These are phyloP conservation scores for Zonitis immaculata DNA, from an alignment of 2,888 invertebrate species.

Conservation along the genomic window DNA sequence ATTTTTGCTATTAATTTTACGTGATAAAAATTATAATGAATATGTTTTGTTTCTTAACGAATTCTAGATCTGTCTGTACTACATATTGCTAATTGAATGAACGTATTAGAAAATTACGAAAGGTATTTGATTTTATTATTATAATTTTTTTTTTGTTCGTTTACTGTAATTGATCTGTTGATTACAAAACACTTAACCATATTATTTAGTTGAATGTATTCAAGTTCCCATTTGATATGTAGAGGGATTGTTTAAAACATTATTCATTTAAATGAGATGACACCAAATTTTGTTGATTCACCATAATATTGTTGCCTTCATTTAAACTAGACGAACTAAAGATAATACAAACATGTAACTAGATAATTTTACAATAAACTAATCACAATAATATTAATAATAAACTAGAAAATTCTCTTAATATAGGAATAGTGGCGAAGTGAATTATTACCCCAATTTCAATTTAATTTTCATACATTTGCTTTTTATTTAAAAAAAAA, in stretches of 20 bases:
- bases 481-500: background rate
- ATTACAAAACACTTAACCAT: constrained; percentile 42
- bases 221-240: constrained; percentile 44
- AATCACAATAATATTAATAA: background rate
- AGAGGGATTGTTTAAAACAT: constrained; percentile 34
- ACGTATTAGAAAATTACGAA: constrained; percentile 29
- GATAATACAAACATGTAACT: constrained; percentile 1
- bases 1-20: constrained; percentile 6
- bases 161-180: constrained; percentile 35
- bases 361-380: background rate
- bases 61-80: constrained; percentile 20
- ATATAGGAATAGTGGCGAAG: background rate
- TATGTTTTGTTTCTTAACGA: constrained; percentile 19
- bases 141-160: constrained; percentile 22
- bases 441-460: background rate
- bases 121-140: constrained; percentile 32
- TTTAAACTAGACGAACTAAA: constrained; percentile 11
- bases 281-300: constrained; percentile 1
- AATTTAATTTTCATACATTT: background rate
- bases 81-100: constrained; percentile 43
- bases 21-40: constrained; percentile 17
- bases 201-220: constrained; percentile 36
- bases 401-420: background rate
- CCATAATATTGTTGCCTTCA: constrained; percentile 11
- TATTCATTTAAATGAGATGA: constrained; percentile 17